Evolutionary conservation across 2,113 vertebrate species (phyloP).

Genomic region (Amia ocellicauda): DNA sequence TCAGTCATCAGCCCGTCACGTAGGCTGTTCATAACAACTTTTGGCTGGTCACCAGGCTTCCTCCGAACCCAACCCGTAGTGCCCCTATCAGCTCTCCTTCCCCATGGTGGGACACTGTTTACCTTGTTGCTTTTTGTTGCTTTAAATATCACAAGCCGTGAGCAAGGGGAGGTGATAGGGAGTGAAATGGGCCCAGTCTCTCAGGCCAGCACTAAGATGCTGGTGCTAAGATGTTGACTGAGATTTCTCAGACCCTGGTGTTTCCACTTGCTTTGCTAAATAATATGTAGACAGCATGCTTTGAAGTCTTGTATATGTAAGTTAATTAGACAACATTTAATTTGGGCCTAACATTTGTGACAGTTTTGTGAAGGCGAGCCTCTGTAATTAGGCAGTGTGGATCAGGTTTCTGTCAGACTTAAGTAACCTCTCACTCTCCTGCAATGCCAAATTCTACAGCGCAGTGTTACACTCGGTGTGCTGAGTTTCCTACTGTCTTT

Average conservation of each 20-base stretch:
- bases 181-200: constrained; percentile 34
- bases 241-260: constrained; percentile 13
- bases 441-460: constrained; percentile 49
- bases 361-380: constrained; percentile 60
- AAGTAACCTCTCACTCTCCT: constrained; percentile 57
- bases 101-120: constrained; percentile 69
- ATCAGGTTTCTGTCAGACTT: constrained; percentile 65
- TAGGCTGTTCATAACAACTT: constrained; percentile 53
- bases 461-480: constrained; percentile 47
- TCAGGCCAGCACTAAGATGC: constrained; percentile 35
- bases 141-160: constrained; percentile 64
- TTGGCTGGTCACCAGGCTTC: constrained; percentile 66
- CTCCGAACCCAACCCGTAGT: constrained; percentile 55
- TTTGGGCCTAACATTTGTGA: constrained; percentile 67
- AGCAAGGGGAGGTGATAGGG: constrained; percentile 32
- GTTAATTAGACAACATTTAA: constrained; percentile 74
- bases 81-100: constrained; percentile 58
- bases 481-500: constrained; percentile 44
- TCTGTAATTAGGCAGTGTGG: constrained; percentile 69
- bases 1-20: constrained; percentile 65
- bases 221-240: constrained; percentile 37
- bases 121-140: constrained; percentile 64
- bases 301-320: constrained; percentile 51
- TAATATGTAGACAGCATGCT: constrained; percentile 42
- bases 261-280: constrained; percentile 39